phyloP scores from a whole-genome alignment of 2,797 vertebrate genomes.

The Onychomys torridus region DNA sequence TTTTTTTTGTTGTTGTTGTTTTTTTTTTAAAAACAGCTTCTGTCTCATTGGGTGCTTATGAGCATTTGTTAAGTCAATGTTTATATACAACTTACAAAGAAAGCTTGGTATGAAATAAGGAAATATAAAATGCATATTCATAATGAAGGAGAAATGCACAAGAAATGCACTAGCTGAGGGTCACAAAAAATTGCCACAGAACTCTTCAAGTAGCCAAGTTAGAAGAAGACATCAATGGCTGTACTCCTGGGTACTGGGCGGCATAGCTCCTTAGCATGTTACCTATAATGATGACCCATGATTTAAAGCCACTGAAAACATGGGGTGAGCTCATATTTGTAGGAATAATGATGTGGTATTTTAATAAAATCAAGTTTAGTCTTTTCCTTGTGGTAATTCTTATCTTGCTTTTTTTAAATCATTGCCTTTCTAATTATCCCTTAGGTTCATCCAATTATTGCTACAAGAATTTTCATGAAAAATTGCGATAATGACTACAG shows the following conservation, averaged over 20 bases:
- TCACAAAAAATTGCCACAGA: background rate
- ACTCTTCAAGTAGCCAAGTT: background rate
- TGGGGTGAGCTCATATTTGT: background rate
- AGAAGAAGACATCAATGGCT: background rate
- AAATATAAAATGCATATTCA: background rate
- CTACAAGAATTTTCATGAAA: conserved; percentile 53
- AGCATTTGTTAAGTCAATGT: conserved; percentile 9
- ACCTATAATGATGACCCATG: background rate
- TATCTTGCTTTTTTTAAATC: conserved; percentile 38
- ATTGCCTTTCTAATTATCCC: background rate
- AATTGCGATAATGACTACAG: background rate
- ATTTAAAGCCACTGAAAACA: background rate
- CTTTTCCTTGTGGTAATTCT: conserved; percentile 21
- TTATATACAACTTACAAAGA: conserved; percentile 49
- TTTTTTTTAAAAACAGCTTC: background rate
- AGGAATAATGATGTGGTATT: background rate
- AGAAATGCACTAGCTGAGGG: background rate
- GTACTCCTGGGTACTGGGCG: background rate
- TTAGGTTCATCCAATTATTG: background rate
- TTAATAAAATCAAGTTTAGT: background rate
- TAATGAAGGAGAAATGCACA: background rate
- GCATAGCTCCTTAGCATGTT: background rate
- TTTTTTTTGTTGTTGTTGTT: too few species aligned
- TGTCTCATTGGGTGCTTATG: background rate
- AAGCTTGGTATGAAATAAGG: background rate